phyloP scores from a whole-genome alignment of 2,113 vertebrate species.

The Pelobates fuscus region DNA sequence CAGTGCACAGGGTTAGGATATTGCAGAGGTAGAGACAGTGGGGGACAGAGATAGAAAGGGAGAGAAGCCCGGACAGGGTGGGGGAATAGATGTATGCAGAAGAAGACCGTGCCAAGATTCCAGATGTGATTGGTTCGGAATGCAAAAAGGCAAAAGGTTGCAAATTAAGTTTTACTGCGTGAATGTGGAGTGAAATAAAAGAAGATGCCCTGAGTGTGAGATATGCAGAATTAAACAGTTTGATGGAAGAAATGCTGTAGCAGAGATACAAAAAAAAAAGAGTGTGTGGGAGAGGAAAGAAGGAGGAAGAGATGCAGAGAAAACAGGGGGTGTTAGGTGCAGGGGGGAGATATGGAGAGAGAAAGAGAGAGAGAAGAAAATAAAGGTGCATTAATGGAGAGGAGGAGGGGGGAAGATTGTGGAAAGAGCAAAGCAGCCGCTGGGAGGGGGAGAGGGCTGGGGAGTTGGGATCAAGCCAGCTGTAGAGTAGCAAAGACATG shows the following conservation, averaged over 20 bases:
- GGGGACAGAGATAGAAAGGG: no score
- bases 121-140: no score
- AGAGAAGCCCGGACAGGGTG: no score
- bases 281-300: conserved; percentile 21
- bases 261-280: neutral
- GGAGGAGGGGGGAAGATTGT: conserved; percentile 4
- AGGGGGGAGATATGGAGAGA: conserved; percentile 1
- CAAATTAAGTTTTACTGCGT: neutral
- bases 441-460: conserved; percentile 28
- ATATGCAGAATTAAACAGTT: neutral
- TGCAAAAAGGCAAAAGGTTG: neutral
- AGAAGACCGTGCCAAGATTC: neutral
- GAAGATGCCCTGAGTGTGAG: neutral
- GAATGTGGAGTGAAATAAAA: neutral
- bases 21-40: no score
- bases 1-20: no score
- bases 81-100: no score
- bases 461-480: conserved; percentile 28
- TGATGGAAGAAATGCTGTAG: neutral
- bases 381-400: conserved; percentile 22
- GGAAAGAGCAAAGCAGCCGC: neutral
- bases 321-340: conserved; percentile 20
- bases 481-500: neutral
- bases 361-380: conserved; percentile 10
- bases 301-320: conserved; percentile 18